Evolutionary conservation across 2,888 invertebrate species (phyloP), one percentile per base, ranked within the genome.

Genomic region (Charanyca ferruginea): DNA sequence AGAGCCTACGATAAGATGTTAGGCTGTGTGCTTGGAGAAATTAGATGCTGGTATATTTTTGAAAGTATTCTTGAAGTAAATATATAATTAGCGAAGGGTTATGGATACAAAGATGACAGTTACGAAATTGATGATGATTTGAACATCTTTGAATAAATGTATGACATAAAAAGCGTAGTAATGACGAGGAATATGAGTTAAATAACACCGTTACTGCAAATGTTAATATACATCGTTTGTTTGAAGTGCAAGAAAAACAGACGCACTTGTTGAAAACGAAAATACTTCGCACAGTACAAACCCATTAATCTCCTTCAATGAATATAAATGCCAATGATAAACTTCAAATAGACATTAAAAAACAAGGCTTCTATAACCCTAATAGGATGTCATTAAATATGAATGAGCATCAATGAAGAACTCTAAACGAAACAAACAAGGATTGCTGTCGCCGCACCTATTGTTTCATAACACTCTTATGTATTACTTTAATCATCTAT

Each of bases 401-500:
- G 71, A 80, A 77, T 75, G 62, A 63, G 64, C 55, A 38, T 59
- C 45, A 54, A 68, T 66, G 59, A 73, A 72, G 55, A 65, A 6
- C 16, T 45, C 73, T 82, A 74, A 83, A 76, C 71, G 67, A 79
- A 77, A 82, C 79, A 80, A 84, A 77, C 73, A 73, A 77, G 80
- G 86, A 88, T 87, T 83, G 81, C 90, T 91, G 91, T 91, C 91
- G 87, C 89, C 80, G 79, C 80, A 78, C 59, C 86, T 85, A 90
- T 93, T 93, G 91, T 93, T 90, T 91, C 87, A 91, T 90, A 91
- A 92, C 84, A 84, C 77, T 67, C 85, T 90, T 91, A 90, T 88
- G 87, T 89, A 69, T 55, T 55, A 81, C 80, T 84, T 86, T 90
- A 90, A 91, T 90, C 89, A 84, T 67, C 73, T 81, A 81, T 92